Evolutionary conservation across 2,888 invertebrate species (phyloP).

Genomic region (Hermaeophaga mercurialis): DNA sequence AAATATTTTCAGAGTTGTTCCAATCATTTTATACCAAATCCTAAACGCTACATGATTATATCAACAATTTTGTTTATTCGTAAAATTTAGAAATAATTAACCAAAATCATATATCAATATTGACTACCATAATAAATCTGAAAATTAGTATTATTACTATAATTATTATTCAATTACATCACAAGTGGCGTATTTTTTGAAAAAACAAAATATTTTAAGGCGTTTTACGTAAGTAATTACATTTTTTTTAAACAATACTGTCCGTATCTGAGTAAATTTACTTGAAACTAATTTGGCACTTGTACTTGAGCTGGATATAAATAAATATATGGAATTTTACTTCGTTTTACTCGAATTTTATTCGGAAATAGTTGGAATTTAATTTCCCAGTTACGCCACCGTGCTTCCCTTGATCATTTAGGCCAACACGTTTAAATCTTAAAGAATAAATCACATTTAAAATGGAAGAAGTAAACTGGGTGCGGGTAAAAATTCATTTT

Average conservation of each 20-base stretch:
- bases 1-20: slow-evolving; percentile 27
- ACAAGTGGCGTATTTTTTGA: neutral
- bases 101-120: slow-evolving; percentile 43
- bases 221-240: too few relatives aligned
- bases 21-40: slow-evolving; percentile 35
- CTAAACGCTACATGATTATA: slow-evolving; percentile 44
- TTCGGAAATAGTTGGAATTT: neutral
- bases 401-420: slow-evolving; percentile 26
- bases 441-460: slow-evolving; percentile 30
- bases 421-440: slow-evolving; percentile 33
- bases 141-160: slow-evolving; percentile 23
- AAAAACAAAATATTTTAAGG: too few relatives aligned
- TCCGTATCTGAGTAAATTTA: too few relatives aligned
- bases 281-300: too few relatives aligned
- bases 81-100: slow-evolving; percentile 43
- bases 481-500: slow-evolving; percentile 20
- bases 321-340: too few relatives aligned
- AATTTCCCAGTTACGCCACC: too few relatives aligned
- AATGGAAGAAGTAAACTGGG: slow-evolving; percentile 27
- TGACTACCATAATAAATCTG: slow-evolving; percentile 44
- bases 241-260: too few relatives aligned
- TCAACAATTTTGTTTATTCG: slow-evolving; percentile 41
- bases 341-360: too few relatives aligned
- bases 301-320: too few relatives aligned
- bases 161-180: slow-evolving; percentile 40